Conservation (phyloP, 92 coral and sea anemone species). For the Meandrina meandrites region DNA sequence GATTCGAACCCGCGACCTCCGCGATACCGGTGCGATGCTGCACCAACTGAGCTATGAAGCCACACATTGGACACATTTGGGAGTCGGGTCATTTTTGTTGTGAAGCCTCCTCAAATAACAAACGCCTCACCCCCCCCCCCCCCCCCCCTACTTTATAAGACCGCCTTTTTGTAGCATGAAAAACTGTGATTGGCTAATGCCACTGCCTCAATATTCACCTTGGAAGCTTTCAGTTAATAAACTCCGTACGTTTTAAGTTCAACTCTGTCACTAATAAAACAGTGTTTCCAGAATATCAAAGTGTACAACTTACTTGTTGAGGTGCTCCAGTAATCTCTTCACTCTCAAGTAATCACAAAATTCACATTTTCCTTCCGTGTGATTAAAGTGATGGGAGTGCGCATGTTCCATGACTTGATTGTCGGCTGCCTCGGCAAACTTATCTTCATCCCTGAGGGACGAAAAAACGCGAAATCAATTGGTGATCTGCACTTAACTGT, state of each 20-base stretch:
- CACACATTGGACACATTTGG: not conserved
- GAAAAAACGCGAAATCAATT: not conserved
- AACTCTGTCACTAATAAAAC: not conserved
- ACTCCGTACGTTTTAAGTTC: too few relatives aligned
- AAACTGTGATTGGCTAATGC: too few relatives aligned
- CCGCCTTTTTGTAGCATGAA: too few relatives aligned
- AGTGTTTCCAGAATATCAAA: not conserved
- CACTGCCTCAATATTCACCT: too few relatives aligned
- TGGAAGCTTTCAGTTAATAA: too few relatives aligned
- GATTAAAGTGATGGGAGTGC: slow-evolving; percentile 69
- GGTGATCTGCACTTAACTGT: not conserved
- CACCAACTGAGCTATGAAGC: too few relatives aligned
- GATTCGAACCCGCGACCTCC: too few relatives aligned
- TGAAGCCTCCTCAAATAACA: too few relatives aligned
- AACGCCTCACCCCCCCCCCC: too few relatives aligned
- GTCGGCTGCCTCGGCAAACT: slow-evolving; percentile 1
- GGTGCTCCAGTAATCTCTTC: slow-evolving; percentile 72
- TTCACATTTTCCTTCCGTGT: slow-evolving; percentile 87
- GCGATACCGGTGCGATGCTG: too few relatives aligned
- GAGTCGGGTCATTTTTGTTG: too few relatives aligned
- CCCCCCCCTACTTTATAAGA: too few relatives aligned
- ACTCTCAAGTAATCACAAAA: slow-evolving; percentile 83
- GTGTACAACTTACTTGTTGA: slow-evolving; percentile 60
- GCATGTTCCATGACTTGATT: slow-evolving; percentile 51
- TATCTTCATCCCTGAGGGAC: slow-evolving; percentile 16